These are phyloP conservation scores for Epinotia nisella DNA, from an alignment of 2,888 invertebrate species.

Conservation along the genomic window DNA sequence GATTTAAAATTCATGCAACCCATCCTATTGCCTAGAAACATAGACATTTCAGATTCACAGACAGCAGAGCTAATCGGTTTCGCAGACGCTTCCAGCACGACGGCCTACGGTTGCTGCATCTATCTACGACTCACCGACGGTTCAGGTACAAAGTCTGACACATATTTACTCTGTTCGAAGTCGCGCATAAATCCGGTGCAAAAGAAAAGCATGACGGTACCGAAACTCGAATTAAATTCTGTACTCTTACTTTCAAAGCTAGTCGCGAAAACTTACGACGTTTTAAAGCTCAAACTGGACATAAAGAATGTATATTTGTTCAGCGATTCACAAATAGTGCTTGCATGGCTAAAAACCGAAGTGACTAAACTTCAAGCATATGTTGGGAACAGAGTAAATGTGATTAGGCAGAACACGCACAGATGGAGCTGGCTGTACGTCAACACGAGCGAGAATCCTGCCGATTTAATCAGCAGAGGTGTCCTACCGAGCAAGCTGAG, in stretches of 20 bases:
- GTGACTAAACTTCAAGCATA: constrained; percentile 43
- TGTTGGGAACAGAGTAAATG: constrained; percentile 48
- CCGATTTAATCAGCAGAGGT: too few relatives aligned
- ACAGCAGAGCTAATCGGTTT: constrained; percentile 42
- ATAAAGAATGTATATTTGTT: constrained; percentile 42
- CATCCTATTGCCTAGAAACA: too few relatives aligned
- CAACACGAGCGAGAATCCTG: constrained; percentile 18
- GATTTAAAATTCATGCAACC: too few relatives aligned
- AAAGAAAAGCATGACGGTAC: too few relatives aligned
- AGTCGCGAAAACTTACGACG: constrained; percentile 31
- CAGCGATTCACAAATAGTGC: constrained; percentile 48
- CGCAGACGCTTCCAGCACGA: constrained; percentile 44
- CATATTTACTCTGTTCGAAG: too few relatives aligned
- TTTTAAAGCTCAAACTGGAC: constrained; percentile 32
- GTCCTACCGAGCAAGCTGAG: background rate
- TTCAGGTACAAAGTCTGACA: too few relatives aligned
- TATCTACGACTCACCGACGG: constrained; percentile 39
- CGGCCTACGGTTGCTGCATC: constrained; percentile 46
- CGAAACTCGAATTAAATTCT: too few relatives aligned
- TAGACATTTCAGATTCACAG: too few relatives aligned
- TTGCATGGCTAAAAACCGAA: constrained; percentile 47
- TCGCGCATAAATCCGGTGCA: too few relatives aligned
- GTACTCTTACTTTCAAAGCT: too few relatives aligned
- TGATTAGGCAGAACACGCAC: constrained; percentile 37
- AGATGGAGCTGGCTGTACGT: constrained; percentile 44